A percentile compares a stretch with the other conserved stretches of the same genome.
phyloP scores from a whole-genome alignment of 2,113 vertebrate genomes.

The Potamarius usumacintae region DNA sequence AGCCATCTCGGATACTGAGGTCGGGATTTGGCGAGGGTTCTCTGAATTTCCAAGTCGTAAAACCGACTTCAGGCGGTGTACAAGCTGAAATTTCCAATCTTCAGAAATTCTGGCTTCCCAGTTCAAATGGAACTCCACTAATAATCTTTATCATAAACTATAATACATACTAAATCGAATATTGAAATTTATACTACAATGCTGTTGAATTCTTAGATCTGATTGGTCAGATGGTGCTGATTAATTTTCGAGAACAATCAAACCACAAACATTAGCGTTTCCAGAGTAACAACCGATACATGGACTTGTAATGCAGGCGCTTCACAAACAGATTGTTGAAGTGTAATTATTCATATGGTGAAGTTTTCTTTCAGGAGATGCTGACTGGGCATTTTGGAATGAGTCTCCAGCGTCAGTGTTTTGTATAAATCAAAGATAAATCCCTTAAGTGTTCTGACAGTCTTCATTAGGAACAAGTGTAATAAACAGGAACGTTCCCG shows the following conservation, averaged over 20 bases:
- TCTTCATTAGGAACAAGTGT: neutral
- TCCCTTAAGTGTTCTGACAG: neutral
- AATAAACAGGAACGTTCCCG: neutral
- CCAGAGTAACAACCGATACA: too few relatives aligned
- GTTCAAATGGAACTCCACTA: too few relatives aligned
- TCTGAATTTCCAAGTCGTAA: too few relatives aligned
- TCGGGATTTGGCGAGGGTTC: too few relatives aligned
- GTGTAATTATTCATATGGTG: neutral
- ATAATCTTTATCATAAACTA: neutral
- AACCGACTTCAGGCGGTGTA: too few relatives aligned
- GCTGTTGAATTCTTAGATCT: neutral
- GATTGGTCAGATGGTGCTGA: neutral
- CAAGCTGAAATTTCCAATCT: too few relatives aligned
- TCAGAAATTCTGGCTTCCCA: too few relatives aligned
- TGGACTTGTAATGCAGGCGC: too few relatives aligned
- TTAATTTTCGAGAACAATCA: neutral
- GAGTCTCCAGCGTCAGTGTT: neutral
- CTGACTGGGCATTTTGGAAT: neutral
- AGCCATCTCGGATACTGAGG: too few relatives aligned
- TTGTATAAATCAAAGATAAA: neutral
- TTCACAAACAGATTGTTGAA: too few relatives aligned
- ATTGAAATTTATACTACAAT: neutral
- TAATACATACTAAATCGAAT: neutral
- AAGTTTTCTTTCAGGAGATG: neutral
- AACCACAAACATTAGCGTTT: too few relatives aligned